Percentiles rank a stretch among this genome's conserved stretches.
phyloP scores from a whole-genome alignment of 2,113 vertebrate genomes.

The Trinectes maculatus region DNA sequence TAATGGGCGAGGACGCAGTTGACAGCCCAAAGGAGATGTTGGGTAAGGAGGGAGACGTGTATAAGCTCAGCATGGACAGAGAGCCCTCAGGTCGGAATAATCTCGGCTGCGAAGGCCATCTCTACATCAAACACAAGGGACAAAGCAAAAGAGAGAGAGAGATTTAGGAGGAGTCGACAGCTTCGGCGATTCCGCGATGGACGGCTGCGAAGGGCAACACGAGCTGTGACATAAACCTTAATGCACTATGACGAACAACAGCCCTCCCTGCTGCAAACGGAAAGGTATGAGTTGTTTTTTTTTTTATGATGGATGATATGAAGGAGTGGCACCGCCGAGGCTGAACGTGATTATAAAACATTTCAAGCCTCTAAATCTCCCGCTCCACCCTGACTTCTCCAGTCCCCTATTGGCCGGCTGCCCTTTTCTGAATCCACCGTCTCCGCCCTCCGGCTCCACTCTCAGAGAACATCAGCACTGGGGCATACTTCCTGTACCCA shows the following conservation, averaged over 20 bases:
- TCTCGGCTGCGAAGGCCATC: slow-evolving; percentile 91
- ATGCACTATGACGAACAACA: slow-evolving; percentile 59
- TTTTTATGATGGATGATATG: slow-evolving; percentile 8
- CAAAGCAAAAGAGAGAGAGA: slow-evolving; percentile 18
- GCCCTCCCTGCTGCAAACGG: slow-evolving; percentile 17
- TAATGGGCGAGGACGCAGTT: slow-evolving; percentile 87
- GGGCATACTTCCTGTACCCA: slow-evolving; percentile 85
- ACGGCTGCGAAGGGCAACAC: slow-evolving; percentile 61
- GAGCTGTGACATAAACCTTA: slow-evolving; percentile 61
- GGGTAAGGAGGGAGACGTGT: slow-evolving; percentile 96
- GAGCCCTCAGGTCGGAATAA: slow-evolving; percentile 92
- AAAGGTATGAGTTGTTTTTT: slow-evolving; percentile 20
- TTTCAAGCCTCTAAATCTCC: slow-evolving; percentile 38
- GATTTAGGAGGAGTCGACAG: slow-evolving; percentile 43
- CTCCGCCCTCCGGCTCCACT: slow-evolving; percentile 66
- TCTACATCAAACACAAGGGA: slow-evolving; percentile 79
- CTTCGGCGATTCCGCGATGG: slow-evolving; percentile 57
- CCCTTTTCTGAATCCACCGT: slow-evolving; percentile 43
- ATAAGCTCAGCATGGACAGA: slow-evolving; percentile 92
- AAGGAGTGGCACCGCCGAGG: slow-evolving; percentile 34
- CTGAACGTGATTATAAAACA: slow-evolving; percentile 24
- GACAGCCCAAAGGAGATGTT: slow-evolving; percentile 96
- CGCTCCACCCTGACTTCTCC: slow-evolving; percentile 22
- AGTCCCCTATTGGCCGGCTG: slow-evolving; percentile 19
- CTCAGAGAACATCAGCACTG: slow-evolving; percentile 75